Conservation (phyloP, 2,113 vertebrate genomes). For the Agapornis roseicollis region DNA sequence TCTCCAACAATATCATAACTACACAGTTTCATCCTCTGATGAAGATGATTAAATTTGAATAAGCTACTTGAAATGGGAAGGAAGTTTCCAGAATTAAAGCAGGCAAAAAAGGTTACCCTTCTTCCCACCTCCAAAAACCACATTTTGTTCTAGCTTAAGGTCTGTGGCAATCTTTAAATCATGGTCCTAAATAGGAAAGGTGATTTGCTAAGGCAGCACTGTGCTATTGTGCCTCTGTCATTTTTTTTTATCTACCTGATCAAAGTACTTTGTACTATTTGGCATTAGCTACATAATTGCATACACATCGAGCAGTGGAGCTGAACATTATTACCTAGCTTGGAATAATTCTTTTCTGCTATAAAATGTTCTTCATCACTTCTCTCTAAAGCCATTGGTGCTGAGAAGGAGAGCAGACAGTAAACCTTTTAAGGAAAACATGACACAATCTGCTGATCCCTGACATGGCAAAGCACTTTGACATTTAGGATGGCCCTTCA, state of each 20-base stretch:
- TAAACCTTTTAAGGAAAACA: neutral
- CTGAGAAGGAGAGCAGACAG: rapidly evolving
- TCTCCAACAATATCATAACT: neutral
- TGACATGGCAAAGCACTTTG: neutral
- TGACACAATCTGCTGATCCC: neutral
- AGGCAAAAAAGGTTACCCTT: neutral
- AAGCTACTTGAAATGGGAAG: neutral
- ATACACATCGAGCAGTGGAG: neutral
- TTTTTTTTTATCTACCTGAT: neutral
- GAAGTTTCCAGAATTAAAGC: neutral
- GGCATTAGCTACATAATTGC: neutral
- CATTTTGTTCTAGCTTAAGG: neutral
- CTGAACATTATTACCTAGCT: neutral
- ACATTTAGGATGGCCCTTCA: neutral
- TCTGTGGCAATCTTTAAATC: neutral
- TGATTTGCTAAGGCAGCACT: neutral
- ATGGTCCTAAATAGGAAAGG: neutral
- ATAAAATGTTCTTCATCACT: neutral
- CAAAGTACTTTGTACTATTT: neutral
- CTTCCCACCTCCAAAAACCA: neutral
- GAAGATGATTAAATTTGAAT: neutral
- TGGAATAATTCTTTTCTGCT: neutral
- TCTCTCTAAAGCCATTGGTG: neutral
- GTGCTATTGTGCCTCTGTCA: neutral
- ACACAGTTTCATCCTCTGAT: neutral